Evolutionary conservation across 2,888 invertebrate genomes (phyloP).

Genomic region (Dyspetes luteomarginatus): DNA sequence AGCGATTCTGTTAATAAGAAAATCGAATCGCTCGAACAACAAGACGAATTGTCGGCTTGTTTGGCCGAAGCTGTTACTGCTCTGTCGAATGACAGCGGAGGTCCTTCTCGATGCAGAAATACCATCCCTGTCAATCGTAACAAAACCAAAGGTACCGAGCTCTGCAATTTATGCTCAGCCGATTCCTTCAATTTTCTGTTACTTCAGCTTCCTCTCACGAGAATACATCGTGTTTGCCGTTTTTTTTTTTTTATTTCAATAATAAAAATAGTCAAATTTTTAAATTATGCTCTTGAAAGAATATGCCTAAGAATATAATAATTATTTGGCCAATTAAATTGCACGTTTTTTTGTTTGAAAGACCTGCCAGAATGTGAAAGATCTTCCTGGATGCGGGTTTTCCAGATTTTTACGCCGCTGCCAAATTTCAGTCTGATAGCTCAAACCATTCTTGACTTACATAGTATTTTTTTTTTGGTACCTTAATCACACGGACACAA

Average conservation of each 20-base stretch:
- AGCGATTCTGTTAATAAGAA: constrained; percentile 67
- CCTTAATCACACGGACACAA: no score
- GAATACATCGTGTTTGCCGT: neutral
- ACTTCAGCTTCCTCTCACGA: neutral
- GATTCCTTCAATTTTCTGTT: constrained; percentile 5
- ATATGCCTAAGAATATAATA: no score
- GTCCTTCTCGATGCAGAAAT: constrained; percentile 61
- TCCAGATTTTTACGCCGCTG: no score
- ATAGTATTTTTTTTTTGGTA: no score
- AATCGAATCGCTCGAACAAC: constrained; percentile 69
- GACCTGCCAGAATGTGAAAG: no score
- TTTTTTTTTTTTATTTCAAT: neutral
- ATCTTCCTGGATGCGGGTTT: no score
- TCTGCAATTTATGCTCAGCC: constrained; percentile 42
- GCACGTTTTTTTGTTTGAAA: no score
- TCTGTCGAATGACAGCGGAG: constrained; percentile 75
- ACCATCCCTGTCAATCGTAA: constrained; percentile 62
- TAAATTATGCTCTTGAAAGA: no score
- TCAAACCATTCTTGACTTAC: no score
- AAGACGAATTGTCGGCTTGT: constrained; percentile 80
- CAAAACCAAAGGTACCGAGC: constrained; percentile 62
- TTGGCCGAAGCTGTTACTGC: constrained; percentile 81
- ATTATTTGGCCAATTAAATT: no score
- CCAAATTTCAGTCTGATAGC: no score
- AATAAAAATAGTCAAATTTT: no score